These are phyloP conservation scores for Steinernema feltiae DNA, from an alignment of 1,140 invertebrate species.

Conservation along the genomic window DNA sequence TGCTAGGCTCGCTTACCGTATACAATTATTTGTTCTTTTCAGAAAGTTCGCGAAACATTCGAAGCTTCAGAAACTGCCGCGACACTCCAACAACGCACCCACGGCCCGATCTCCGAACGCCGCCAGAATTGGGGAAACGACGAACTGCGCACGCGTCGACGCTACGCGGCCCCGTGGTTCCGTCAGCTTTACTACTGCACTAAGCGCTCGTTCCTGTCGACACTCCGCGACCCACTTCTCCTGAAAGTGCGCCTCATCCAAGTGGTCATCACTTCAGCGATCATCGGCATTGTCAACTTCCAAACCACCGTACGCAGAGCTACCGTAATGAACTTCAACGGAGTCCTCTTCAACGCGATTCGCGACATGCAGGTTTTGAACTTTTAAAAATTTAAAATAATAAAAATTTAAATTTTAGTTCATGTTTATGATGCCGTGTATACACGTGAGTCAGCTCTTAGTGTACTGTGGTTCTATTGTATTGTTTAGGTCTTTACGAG, in stretches of 20 bases:
- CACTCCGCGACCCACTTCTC: constrained; percentile 78
- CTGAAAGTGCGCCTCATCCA: constrained; percentile 79
- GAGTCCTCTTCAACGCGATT: constrained; percentile 80
- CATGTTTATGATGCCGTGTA: constrained; percentile 53
- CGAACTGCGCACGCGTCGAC: background rate
- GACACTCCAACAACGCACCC: background rate
- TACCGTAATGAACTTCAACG: constrained; percentile 88
- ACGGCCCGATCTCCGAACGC: constrained; percentile 8
- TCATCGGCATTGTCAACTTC: constrained; percentile 31
- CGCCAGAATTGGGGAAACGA: constrained; percentile 18
- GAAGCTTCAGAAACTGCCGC: constrained; percentile 54
- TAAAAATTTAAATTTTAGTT: too few relatives aligned
- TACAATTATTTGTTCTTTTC: constrained; percentile 64
- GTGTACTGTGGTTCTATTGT: background rate
- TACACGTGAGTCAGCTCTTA: constrained; percentile 30
- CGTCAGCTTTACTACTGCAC: constrained; percentile 78
- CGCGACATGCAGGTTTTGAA: constrained; percentile 81
- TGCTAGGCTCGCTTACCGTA: background rate
- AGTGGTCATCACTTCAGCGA: constrained; percentile 56
- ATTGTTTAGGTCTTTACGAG: constrained; percentile 75
- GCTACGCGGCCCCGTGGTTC: constrained; percentile 70
- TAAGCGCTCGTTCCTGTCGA: constrained; percentile 79
- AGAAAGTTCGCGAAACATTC: constrained; percentile 73
- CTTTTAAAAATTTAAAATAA: too few relatives aligned
- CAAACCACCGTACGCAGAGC: constrained; percentile 52